A percentile compares a stretch with the other conserved stretches of the same genome.
Conservation (phyloP, 2,113 vertebrate genomes). For the Corythornis madagascariensis region DNA sequence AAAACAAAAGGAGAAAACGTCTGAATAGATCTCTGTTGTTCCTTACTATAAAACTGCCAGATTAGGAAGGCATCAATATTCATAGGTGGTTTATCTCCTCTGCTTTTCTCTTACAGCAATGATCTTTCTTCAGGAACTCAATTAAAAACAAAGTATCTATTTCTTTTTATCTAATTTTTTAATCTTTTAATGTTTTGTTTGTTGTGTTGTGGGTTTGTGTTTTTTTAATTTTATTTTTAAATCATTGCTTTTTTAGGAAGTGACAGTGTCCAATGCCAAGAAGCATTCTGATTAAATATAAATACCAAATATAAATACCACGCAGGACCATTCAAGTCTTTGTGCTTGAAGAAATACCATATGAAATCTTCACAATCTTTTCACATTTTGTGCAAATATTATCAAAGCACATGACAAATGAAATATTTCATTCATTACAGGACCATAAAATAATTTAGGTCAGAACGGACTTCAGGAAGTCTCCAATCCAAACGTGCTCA, state of each 20-base stretch:
- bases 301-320: not conserved
- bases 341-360: not conserved
- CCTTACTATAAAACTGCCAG: not conserved
- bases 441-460: not conserved
- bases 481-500: not conserved
- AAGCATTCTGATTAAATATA: not conserved
- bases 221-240: not conserved
- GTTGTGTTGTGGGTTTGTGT: not conserved
- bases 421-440: not conserved
- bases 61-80: not conserved
- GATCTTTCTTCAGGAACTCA: not conserved
- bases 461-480: not conserved
- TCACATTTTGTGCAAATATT: not conserved
- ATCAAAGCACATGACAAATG: not conserved
- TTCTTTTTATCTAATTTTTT: not conserved
- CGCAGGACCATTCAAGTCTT: not conserved
- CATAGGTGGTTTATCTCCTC: not conserved
- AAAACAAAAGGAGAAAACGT: not conserved
- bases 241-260: not conserved
- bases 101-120: not conserved
- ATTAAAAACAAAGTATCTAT: not conserved
- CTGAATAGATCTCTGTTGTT: not conserved
- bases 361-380: not conserved
- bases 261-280: not conserved
- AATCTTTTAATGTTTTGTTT: not conserved